Percentiles rank a stretch among this genome's conserved stretches.
Evolutionary conservation across 2,113 vertebrate genomes (phyloP).

Genomic region (Brachionichthys hirsutus): DNA sequence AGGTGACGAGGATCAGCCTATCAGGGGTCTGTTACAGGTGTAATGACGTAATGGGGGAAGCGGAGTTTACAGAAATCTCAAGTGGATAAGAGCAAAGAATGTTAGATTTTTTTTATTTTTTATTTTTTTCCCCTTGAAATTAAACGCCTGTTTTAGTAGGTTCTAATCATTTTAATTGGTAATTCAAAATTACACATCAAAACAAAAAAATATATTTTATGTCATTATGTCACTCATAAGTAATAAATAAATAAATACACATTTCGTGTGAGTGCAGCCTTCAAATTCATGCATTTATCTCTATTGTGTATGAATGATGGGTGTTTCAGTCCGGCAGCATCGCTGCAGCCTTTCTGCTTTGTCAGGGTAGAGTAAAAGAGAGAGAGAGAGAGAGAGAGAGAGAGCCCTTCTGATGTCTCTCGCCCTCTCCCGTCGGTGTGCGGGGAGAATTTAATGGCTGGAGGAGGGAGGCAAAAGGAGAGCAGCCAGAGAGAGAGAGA

Average conservation of each 20-base stretch:
- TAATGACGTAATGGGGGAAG: too few relatives aligned
- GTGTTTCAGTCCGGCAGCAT: conserved; percentile 27
- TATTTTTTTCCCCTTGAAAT: too few relatives aligned
- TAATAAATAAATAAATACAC: too few relatives aligned
- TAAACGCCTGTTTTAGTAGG: too few relatives aligned
- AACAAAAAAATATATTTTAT: background rate
- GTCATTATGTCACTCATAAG: too few relatives aligned
- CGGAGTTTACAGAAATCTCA: too few relatives aligned
- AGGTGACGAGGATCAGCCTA: too few relatives aligned
- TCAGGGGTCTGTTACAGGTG: too few relatives aligned
- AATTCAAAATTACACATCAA: background rate
- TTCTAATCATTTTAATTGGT: background rate
- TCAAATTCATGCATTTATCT: conserved; percentile 20
- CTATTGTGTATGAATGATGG: conserved; percentile 51
- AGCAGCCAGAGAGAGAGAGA: conserved; percentile 8
- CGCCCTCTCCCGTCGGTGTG: conserved; percentile 6
- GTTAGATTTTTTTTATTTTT: too few relatives aligned
- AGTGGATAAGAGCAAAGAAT: too few relatives aligned
- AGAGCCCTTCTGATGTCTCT: background rate
- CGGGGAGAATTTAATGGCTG: conserved; percentile 11
- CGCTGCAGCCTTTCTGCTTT: conserved; percentile 22
- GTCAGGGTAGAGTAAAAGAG: conserved; percentile 16
- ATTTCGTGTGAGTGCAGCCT: too few relatives aligned
- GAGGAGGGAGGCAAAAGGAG: background rate
- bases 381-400: background rate